Base-by-base conservation (phyloP, 2,888 invertebrate species). In the Epistrophe eligans region DNA sequence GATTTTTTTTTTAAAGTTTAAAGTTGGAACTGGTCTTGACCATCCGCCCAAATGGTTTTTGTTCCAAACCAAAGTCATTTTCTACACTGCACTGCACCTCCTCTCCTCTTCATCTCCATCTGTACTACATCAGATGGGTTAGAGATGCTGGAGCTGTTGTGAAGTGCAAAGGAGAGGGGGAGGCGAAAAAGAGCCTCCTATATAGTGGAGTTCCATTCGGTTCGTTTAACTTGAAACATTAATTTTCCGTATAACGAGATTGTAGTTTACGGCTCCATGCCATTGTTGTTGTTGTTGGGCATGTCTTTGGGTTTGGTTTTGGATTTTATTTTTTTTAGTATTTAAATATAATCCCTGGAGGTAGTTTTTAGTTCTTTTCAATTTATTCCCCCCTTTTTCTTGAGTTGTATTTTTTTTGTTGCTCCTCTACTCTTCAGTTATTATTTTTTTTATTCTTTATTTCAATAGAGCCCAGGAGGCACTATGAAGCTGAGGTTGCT, bases 161-260 rank as follows among this genome's bases (percentile, higher is more conserved):
- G 35, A 58, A 58, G 28, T 70, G 32, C 24, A 2, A 3, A 24
- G 3, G 24, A 24, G n/a, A 40, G 9, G 28, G 48, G 19, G 35
- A 50, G 9, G 28, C 38, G 19, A 19, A 50, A 24, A 24, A 24
- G 3, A 24, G 66, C 66, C 66, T 45, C 64, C 24, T 24, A 24
- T 24, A 40, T 43, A 43, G 66, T 70, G 73, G 72, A 57, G 84
- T 72, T 84, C 35, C 82, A 24, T 83, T 76, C 82, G 87, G 76
- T 87, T 87, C 87, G 87, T 87, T 87, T 87, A 83, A 87, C 87
- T 76, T 76, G 83, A 79, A 87, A 87, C 87, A 87, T 87, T 87
- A 87, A 87, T 87, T 87, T 83, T 87, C 79, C 79, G 79, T 87
- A 87, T 83, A 87, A 87, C 82, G 74, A 83, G 87, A 83, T 87